A percentile compares a stretch with the other conserved stretches of the same genome.
phyloP scores from a whole-genome alignment of 2,888 invertebrate species.

The Ecliptopera silaceata region DNA sequence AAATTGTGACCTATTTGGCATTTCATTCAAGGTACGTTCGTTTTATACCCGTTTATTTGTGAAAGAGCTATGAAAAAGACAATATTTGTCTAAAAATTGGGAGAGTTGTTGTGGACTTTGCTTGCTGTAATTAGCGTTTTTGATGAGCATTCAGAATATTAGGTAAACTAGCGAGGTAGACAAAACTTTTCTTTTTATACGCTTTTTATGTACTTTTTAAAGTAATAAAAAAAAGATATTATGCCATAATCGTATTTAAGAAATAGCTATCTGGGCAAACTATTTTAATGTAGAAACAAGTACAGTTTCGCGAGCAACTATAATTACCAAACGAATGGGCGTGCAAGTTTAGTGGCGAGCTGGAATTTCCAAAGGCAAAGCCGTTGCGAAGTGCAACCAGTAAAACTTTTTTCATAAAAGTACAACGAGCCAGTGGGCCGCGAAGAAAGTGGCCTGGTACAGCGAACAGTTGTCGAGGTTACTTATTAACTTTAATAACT shows the following conservation, averaged over 20 bases:
- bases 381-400: constrained; percentile 63
- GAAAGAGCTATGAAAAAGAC: not conserved
- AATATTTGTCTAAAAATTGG: not conserved
- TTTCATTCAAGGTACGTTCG: constrained; percentile 5
- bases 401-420: constrained; percentile 80
- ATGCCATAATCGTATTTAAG: constrained; percentile 12
- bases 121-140: too few relatives aligned
- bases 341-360: constrained; percentile 46
- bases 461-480: constrained; percentile 70
- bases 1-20: constrained; percentile 18
- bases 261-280: constrained; percentile 15
- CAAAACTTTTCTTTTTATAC: too few relatives aligned
- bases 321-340: constrained; percentile 33
- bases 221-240: not conserved
- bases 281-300: constrained; percentile 27
- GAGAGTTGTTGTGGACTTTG: not conserved
- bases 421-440: constrained; percentile 65
- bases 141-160: too few relatives aligned
- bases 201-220: too few relatives aligned
- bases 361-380: constrained; percentile 56
- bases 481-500: constrained; percentile 76
- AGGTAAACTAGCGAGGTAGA: too few relatives aligned
- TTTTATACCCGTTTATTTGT: constrained; percentile 4
- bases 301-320: constrained; percentile 25
- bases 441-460: constrained; percentile 63